Evolutionary conservation across 2,113 vertebrate species (phyloP).

Genomic region (Paracyprichromis sp.): DNA sequence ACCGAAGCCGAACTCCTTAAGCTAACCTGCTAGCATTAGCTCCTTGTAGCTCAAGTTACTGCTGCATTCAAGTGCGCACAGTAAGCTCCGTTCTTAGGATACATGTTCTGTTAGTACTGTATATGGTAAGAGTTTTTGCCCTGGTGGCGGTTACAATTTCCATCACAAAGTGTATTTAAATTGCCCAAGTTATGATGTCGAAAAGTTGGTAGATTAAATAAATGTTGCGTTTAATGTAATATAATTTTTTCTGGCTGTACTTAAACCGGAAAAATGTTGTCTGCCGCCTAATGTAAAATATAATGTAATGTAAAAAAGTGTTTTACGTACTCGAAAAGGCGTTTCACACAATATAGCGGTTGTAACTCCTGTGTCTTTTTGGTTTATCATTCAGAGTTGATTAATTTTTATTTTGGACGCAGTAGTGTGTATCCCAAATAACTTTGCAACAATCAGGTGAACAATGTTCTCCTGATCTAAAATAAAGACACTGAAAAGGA

Average conservation of each 20-base stretch:
- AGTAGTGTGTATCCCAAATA: background rate
- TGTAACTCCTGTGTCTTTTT: background rate
- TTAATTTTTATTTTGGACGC: background rate
- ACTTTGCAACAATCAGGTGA: background rate
- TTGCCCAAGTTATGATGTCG: background rate
- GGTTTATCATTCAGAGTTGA: background rate
- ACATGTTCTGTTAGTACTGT: background rate
- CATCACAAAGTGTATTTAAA: background rate
- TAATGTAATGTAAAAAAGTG: background rate
- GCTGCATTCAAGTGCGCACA: conserved; percentile 1
- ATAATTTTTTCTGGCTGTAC: background rate
- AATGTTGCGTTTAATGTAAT: background rate
- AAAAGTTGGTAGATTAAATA: background rate
- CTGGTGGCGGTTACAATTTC: background rate
- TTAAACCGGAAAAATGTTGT: background rate
- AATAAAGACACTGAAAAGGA: background rate
- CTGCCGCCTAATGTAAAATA: background rate
- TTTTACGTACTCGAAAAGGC: background rate
- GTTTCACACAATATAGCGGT: background rate
- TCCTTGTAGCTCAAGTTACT: background rate
- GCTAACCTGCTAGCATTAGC: background rate
- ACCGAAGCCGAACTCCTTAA: background rate
- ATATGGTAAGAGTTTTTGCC: background rate
- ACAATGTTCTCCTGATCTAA: background rate
- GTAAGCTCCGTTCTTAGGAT: background rate